Evolutionary conservation across 2,888 invertebrate species (phyloP), one percentile per base, ranked within the genome.

Genomic region (Lepidocyrtinus sp.): DNA sequence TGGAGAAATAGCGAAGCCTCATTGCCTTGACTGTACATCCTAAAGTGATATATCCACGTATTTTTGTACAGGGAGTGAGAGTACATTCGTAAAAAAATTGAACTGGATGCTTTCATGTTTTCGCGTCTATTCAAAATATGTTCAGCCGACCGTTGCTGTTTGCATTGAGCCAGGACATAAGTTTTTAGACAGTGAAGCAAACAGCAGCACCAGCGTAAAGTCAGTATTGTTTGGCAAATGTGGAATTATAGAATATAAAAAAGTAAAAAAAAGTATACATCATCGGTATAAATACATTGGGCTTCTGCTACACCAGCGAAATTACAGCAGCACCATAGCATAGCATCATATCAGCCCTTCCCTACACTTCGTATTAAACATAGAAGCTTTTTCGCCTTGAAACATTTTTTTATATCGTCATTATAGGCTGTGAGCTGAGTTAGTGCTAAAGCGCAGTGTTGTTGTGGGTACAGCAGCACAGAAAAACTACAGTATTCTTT

Each of bases 251-350:
- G n/a, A n/a, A n/a, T n/a, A n/a, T n/a, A n/a, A n/a, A n/a, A n/a
- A n/a, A n/a, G n/a, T n/a, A n/a, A n/a, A 55, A 62, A 59, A 26
- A 64, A 70, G 76, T 70, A 59, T 76, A 76, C 70, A 76, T 76
- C 76, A 76, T 76, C 76, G 64, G 70, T 76, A 76, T 76, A 76
- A 76, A 76, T 76, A 74, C 27, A 25, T 59, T 24, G 59, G 19
- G 19, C 27, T 65, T 12, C 65, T 65, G 7, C 64, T 65, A 65
- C 69, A 15, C 15, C 50, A 50, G 12, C 36, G 36, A 36, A 36
- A 36, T 5, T 12, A 36, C 36, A 36, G 36, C 36, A 36, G 36
- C 36, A 36, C 5, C 50, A 50, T n/a, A n/a, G n/a, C n/a, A n/a
- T n/a, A n/a, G n/a, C n/a, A n/a, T n/a, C n/a, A n/a, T n/a, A n/a